Evolutionary conservation across 2,113 vertebrate species (phyloP).

Genomic region (Erythrocebus patas): DNA sequence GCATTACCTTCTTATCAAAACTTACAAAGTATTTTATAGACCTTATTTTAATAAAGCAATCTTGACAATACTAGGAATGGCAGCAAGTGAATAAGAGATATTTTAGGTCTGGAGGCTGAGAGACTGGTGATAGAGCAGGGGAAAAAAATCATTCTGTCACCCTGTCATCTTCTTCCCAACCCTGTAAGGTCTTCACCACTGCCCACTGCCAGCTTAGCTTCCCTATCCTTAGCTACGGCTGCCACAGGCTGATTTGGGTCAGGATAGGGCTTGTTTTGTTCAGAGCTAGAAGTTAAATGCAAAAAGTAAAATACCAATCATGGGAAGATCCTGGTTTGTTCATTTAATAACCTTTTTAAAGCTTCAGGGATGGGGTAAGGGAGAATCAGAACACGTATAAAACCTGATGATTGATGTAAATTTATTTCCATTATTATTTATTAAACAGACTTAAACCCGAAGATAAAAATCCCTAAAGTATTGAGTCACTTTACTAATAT

Average conservation of each 20-base stretch:
- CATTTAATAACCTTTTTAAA: slow-evolving; percentile 38
- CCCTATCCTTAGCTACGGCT: not conserved
- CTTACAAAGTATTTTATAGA: slow-evolving; percentile 19
- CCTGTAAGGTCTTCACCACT: not conserved
- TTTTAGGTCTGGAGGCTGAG: not conserved
- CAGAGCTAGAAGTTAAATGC: not conserved
- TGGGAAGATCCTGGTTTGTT: slow-evolving; percentile 32
- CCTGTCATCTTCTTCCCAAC: not conserved
- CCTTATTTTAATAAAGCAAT: slow-evolving; percentile 12
- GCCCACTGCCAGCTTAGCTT: not conserved
- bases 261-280: not conserved
- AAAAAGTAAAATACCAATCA: slow-evolving; percentile 5
- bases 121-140: not conserved
- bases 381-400: slow-evolving; percentile 16
- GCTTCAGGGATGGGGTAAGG: not conserved
- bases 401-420: slow-evolving; percentile 30
- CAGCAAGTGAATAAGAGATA: not conserved
- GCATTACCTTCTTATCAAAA: slow-evolving; percentile 36
- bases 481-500: slow-evolving; percentile 62
- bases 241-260: not conserved
- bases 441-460: slow-evolving; percentile 55
- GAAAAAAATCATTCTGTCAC: not conserved
- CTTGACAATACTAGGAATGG: not conserved
- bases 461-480: slow-evolving; percentile 55
- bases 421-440: slow-evolving; percentile 63